These are phyloP conservation scores for Agonopterix subpropinquella DNA, from an alignment of 2,888 invertebrate species.

Conservation along the genomic window DNA sequence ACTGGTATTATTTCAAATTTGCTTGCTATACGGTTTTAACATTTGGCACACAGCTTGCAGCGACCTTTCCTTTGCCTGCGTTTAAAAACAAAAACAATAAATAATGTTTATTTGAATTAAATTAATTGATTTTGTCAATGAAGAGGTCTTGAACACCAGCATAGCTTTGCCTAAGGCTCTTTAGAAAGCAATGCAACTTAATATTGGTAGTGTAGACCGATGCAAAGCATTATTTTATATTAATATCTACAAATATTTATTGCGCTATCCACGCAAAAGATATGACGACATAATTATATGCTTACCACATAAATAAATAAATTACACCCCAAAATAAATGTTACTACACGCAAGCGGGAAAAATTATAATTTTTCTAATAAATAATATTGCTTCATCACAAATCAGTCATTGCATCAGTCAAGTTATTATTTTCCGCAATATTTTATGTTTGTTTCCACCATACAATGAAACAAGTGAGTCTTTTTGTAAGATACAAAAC, in stretches of 20 bases:
- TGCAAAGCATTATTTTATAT: background rate
- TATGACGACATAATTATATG: background rate
- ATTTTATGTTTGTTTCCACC: conserved; percentile 10
- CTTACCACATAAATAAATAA: background rate
- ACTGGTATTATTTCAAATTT: conserved; percentile 51
- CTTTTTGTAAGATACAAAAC: background rate
- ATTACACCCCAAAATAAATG: background rate
- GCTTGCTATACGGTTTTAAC: conserved; percentile 41
- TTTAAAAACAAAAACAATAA: background rate
- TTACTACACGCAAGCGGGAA: conserved; percentile 7
- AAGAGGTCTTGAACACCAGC: too few species aligned
- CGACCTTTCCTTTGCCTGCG: conserved; percentile 26
- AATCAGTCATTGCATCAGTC: conserved; percentile 71
- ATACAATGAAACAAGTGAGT: conserved; percentile 4
- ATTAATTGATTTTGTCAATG: background rate
- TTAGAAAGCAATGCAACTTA: too few species aligned
- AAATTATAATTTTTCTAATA: conserved; percentile 51
- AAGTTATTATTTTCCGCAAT: conserved; percentile 20
- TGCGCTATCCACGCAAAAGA: background rate
- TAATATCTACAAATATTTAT: background rate
- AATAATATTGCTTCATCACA: conserved; percentile 69
- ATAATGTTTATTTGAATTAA: background rate
- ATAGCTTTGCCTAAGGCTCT: too few species aligned
- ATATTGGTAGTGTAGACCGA: background rate
- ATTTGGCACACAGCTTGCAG: conserved; percentile 58